A percentile compares a stretch with the other conserved stretches of the same genome.
phyloP scores from a whole-genome alignment of 2,888 invertebrate species.

The Ferrisia virgata region DNA sequence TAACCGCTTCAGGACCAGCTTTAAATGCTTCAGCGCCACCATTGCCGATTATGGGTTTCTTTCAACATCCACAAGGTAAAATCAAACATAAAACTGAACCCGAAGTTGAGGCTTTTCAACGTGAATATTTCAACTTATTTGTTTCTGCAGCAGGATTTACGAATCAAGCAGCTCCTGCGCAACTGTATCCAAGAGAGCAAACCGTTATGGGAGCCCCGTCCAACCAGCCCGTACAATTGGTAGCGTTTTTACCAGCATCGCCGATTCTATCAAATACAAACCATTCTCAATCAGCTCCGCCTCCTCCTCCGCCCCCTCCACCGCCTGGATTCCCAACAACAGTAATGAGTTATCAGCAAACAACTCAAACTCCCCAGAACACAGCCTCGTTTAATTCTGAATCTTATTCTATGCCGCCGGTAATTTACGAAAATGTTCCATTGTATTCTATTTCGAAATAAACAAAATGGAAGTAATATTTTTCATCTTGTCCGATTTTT shows the following conservation, averaged over 20 bases:
- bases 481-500: background rate
- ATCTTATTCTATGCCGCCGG: conserved; percentile 33
- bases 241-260: conserved; percentile 38
- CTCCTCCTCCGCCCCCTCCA: conserved; percentile 34
- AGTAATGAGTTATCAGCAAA: conserved; percentile 32
- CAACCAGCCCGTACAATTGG: conserved; percentile 33
- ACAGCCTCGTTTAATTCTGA: conserved; percentile 38
- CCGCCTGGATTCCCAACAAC: conserved; percentile 12
- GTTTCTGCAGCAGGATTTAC: background rate
- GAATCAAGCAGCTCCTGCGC: conserved; percentile 27
- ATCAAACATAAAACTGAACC: too few relatives aligned
- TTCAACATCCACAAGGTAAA: conserved; percentile 38
- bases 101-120: background rate
- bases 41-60: conserved; percentile 37
- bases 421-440: background rate
- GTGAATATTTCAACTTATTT: background rate
- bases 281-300: conserved; percentile 21
- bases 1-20: conserved; percentile 28
- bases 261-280: conserved; percentile 31
- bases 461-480: background rate
- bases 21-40: conserved; percentile 25
- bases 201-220: conserved; percentile 20
- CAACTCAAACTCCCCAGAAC: background rate
- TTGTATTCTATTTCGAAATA: background rate
- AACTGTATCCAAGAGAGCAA: conserved; percentile 31